Evolutionary conservation across 2,888 invertebrate genomes (phyloP), one percentile per base, ranked within the genome.

Genomic region (Hoplodrina ambigua): DNA sequence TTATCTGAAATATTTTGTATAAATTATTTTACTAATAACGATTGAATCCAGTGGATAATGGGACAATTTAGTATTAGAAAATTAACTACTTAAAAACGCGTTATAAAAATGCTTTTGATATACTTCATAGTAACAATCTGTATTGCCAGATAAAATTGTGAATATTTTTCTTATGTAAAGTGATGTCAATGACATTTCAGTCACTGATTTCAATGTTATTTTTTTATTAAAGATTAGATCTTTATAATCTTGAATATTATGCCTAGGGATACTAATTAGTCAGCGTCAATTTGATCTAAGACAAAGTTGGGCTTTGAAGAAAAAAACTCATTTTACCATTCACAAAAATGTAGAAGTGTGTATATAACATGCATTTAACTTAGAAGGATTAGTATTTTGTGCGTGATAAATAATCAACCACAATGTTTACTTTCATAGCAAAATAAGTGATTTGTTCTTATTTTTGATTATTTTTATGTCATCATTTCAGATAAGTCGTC

Each of bases 71-170:
- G 95, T 91, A 88, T 93, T 95, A 95, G 93, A 93, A 90, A 93
- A 89, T 89, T 85, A 87, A 90, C 91, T 88, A 91, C 88, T 89
- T 90, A 88, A 85, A 73, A 89, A 90, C 85, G 89, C 87, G 88
- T 90, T 86, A 84, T 79, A 49, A 87, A 89, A 93, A 93, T 92
- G 93, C 93, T 94, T 94, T 94, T 92, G 92, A 94, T 91, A 93
- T 92, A 92, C 89, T 92, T 93, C 91, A 91, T 91, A 91, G 90
- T 89, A 89, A 92, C 91, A 93, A 94, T 96, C 96, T 96, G 96
- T 95, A 95, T 96, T 96, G 96, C 96, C 96, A 96, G 95, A 95
- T 96, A 96, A 94, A 95, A 94, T 94, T 95, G 94, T 95, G 94
- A 95, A 95, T 95, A 95, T 95, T 96, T 96, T 96, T 94, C 94